Conservation (phyloP, 2,888 invertebrate genomes). For the Caenorhabditis becei region DNA sequence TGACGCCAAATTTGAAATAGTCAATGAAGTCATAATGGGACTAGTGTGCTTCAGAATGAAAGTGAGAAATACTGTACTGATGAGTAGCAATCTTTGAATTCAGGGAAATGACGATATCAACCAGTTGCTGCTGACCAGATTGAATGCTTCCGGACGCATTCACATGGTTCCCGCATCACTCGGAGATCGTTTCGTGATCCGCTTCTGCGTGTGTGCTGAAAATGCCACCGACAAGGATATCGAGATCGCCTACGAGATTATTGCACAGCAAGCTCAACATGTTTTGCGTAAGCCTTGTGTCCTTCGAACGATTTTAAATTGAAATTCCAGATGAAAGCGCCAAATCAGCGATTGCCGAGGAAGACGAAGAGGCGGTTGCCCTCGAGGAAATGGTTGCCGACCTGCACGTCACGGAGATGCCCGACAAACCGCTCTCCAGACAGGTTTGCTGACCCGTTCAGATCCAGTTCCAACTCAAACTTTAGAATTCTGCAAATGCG, state of each 20-base stretch:
- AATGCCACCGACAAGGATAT: slow-evolving; percentile 89
- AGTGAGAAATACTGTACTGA: slow-evolving; percentile 46
- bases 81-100: background rate
- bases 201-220: slow-evolving; percentile 93
- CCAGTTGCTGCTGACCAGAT: slow-evolving; percentile 91
- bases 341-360: slow-evolving; percentile 59
- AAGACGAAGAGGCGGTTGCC: slow-evolving; percentile 71
- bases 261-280: slow-evolving; percentile 81
- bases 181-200: slow-evolving; percentile 81
- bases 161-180: slow-evolving; percentile 88
- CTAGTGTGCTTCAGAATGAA: slow-evolving; percentile 81
- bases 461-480: too few relatives aligned
- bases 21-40: slow-evolving; percentile 81
- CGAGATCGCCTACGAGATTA: slow-evolving; percentile 83
- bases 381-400: slow-evolving; percentile 52
- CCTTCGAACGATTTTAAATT: too few relatives aligned
- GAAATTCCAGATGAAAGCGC: slow-evolving; percentile 62
- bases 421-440: slow-evolving; percentile 55
- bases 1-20: slow-evolving; percentile 81
- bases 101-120: slow-evolving; percentile 87
- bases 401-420: slow-evolving; percentile 43
- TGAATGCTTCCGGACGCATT: slow-evolving; percentile 94
- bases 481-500: slow-evolving; percentile 27
- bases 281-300: slow-evolving; percentile 89
- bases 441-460: slow-evolving; percentile 15